Base-by-base conservation (phyloP, 2,113 vertebrate genomes). In the Lepidothrix coronata region DNA sequence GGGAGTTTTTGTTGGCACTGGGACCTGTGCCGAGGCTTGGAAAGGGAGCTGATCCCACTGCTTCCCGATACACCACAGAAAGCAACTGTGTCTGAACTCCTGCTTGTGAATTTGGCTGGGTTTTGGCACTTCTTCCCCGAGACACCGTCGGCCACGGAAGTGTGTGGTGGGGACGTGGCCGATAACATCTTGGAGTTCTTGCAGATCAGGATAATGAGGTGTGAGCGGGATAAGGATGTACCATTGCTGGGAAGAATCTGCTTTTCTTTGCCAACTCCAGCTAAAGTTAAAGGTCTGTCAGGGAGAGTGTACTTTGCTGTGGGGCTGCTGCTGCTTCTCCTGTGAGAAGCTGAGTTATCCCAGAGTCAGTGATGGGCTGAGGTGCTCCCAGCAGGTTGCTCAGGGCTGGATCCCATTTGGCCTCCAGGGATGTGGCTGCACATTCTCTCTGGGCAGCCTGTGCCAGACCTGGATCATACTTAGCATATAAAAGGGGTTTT, bases 11-110 rank as follows among this genome's bases (percentile, higher is more conserved):
- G 59, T 54, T 84, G 90, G 95, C 93, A 88, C 85, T 75, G 87
- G 93, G 81, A 81, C 16, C 95, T 81, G 77, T 92, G 61, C 92
- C 9, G 23, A 37, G 88, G 73, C 95, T 95, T 68, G 76, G 91
- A 65, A 91, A 80, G 91, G 94, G 93, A 96, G 95, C 94, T 92
- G 95, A 62, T 87, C 92, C 10, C 20, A 31, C 76, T 39, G 25
- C 23, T 91, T 91, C 44, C 63, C 68, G 9, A 1, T 6, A 46
- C 28, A 0, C 58, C 25, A 1, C 73, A n/a, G 67, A 55, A 61
- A 55, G 41, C 63, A 21, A 81, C 61, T 11, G 20, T n/a, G 55
- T 16, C 71, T 65, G 74, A 54, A 72, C 63, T 46, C 52, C 3
- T 8, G 4, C 46, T 24, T 19, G 83, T n/a, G 80, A 54, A 61